Percentiles rank a stretch among this genome's conserved stretches.
Conservation (phyloP, 2,113 vertebrate species). For the Coturnix japonica region DNA sequence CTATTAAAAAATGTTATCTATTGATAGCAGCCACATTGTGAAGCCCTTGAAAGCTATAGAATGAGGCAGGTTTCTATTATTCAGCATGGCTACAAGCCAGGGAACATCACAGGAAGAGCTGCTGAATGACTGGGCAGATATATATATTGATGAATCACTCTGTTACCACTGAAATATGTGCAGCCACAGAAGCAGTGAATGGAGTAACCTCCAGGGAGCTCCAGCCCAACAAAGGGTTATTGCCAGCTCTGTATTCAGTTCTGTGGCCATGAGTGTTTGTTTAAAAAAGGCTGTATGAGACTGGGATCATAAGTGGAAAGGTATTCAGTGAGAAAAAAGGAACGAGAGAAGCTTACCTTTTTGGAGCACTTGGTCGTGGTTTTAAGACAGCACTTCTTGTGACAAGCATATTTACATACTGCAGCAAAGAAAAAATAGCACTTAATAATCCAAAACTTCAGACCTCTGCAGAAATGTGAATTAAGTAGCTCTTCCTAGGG, state of each 20-base stretch:
- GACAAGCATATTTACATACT: constrained; percentile 98
- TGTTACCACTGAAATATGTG: background rate
- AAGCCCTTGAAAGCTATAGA: background rate
- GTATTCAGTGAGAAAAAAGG: background rate
- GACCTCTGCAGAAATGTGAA: background rate
- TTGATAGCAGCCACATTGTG: background rate
- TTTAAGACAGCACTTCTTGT: constrained; percentile 97
- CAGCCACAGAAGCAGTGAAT: background rate
- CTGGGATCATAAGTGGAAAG: background rate
- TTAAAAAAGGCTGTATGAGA: background rate
- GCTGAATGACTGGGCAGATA: background rate
- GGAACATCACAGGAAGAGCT: background rate
- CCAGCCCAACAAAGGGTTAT: background rate
- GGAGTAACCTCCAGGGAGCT: background rate
- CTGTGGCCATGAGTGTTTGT: background rate
- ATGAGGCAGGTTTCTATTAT: background rate
- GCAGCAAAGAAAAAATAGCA: constrained; percentile 67
- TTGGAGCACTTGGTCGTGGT: constrained; percentile 93
- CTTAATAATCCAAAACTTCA: background rate
- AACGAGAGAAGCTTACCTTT: constrained; percentile 83
- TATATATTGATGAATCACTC: background rate
- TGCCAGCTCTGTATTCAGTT: background rate
- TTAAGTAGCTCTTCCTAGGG: background rate
- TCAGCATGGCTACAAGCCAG: background rate
- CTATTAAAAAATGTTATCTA: background rate